These are phyloP conservation scores for Sussaba pulchella DNA, from an alignment of 2,888 invertebrate species.

Conservation along the genomic window DNA sequence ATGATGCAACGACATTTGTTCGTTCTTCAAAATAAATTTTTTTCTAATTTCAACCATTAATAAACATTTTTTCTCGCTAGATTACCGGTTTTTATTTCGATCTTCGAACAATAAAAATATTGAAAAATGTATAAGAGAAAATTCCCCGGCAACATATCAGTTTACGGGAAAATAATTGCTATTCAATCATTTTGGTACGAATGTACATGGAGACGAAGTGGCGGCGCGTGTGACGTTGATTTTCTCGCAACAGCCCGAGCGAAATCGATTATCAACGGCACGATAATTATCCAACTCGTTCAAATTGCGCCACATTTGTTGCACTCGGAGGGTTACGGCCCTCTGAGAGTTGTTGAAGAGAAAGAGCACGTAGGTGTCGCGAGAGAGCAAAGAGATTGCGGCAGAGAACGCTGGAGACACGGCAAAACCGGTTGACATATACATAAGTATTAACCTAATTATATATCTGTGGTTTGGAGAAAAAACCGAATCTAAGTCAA, in stretches of 20 bases:
- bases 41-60: too few relatives aligned
- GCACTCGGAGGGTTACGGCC: conserved; percentile 19
- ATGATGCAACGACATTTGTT: too few relatives aligned
- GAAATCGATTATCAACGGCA: conserved; percentile 27
- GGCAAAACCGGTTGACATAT: conserved; percentile 14
- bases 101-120: too few relatives aligned
- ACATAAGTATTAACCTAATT: conserved; percentile 3
- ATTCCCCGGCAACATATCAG: too few relatives aligned
- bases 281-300: conserved; percentile 24
- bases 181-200: background rate
- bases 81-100: too few relatives aligned
- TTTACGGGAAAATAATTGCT: too few relatives aligned
- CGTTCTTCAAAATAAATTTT: too few relatives aligned
- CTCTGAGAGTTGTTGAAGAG: background rate
- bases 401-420: background rate
- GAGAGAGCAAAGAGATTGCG: conserved; percentile 6
- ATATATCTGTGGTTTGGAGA: too few relatives aligned
- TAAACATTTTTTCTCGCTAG: too few relatives aligned
- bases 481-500: too few relatives aligned
- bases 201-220: background rate
- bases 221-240: background rate
- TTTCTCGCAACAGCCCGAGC: background rate
- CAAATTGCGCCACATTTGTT: conserved; percentile 20
- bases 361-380: background rate
- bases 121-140: too few relatives aligned